Conservation (phyloP, 1,140 invertebrate genomes). For the Drosophila malerkotliana region DNA sequence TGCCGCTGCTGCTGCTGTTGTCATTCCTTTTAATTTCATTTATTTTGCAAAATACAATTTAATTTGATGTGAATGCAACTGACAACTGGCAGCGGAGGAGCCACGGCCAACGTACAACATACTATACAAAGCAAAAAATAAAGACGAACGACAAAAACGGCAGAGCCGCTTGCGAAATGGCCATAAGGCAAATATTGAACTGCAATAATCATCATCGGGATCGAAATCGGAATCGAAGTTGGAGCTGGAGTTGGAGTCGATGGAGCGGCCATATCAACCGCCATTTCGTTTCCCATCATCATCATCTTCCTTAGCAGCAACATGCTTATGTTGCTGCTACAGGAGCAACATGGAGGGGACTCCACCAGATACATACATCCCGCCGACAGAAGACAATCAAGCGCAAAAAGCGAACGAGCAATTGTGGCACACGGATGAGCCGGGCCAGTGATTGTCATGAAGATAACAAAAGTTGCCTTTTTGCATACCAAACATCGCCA, state of each 20-base stretch:
- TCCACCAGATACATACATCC: slow-evolving; percentile 5
- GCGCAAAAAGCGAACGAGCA: slow-evolving; percentile 80
- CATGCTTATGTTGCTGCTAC: slow-evolving; percentile 9
- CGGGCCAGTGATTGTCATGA: slow-evolving; percentile 76
- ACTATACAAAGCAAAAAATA: slow-evolving; percentile 26
- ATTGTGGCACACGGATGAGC: slow-evolving; percentile 80
- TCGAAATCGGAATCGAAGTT: slow-evolving; percentile 30
- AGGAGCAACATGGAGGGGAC: slow-evolving; percentile 24
- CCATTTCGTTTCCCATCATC: slow-evolving; percentile 66
- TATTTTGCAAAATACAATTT: slow-evolving; percentile 82
- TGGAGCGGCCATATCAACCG: slow-evolving; percentile 52
- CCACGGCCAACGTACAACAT: slow-evolving; percentile 8
- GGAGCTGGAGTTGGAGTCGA: slow-evolving; percentile 16
- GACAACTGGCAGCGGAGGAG: slow-evolving; percentile 62
- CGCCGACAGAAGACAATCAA: slow-evolving; percentile 74
- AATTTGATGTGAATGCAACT: slow-evolving; percentile 81
- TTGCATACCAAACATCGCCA: slow-evolving; percentile 77
- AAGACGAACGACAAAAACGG: slow-evolving; percentile 52
- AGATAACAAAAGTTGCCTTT: slow-evolving; percentile 82
- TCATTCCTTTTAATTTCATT: slow-evolving; percentile 80
- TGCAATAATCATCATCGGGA: slow-evolving; percentile 79
- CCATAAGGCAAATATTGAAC: slow-evolving; percentile 82
- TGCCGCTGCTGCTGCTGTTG: slow-evolving; percentile 57
- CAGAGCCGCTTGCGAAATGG: slow-evolving; percentile 48
- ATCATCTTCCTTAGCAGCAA: slow-evolving; percentile 37